Conservation (phyloP, 2,113 vertebrate genomes). For the Thunnus thynnus region DNA sequence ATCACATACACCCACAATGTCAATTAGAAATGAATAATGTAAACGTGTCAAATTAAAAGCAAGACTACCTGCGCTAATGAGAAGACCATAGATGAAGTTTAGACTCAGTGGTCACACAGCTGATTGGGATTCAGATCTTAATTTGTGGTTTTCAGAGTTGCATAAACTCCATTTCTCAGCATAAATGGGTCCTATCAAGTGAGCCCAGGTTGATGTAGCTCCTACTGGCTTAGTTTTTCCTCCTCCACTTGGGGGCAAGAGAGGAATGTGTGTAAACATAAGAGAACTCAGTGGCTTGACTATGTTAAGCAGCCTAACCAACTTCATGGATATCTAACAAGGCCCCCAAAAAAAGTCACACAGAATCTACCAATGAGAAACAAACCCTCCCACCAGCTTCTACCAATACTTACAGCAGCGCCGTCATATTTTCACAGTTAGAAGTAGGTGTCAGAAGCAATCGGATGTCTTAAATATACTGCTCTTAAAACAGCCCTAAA, state of each 20-base stretch:
- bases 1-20: no score
- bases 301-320: conserved; percentile 14
- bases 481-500: not conserved
- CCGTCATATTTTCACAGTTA: not conserved
- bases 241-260: not conserved
- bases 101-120: no score
- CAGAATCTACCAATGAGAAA: conserved; percentile 38
- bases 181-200: not conserved
- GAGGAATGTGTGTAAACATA: conserved; percentile 63
- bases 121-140: not conserved
- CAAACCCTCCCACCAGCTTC: conserved; percentile 30
- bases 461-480: not conserved
- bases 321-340: not conserved
- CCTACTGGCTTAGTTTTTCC: not conserved
- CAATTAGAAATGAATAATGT: no score
- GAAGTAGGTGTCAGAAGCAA: not conserved
- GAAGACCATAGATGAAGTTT: no score
- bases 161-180: not conserved
- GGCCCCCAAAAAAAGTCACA: conserved; percentile 29
- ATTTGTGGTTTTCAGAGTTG: not conserved
- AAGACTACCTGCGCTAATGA: no score
- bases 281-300: conserved; percentile 17
- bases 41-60: no score
- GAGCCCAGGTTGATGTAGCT: not conserved
- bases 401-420: not conserved